Evolutionary conservation across 2,113 vertebrate species (phyloP).

Genomic region (Butorides virescens): DNA sequence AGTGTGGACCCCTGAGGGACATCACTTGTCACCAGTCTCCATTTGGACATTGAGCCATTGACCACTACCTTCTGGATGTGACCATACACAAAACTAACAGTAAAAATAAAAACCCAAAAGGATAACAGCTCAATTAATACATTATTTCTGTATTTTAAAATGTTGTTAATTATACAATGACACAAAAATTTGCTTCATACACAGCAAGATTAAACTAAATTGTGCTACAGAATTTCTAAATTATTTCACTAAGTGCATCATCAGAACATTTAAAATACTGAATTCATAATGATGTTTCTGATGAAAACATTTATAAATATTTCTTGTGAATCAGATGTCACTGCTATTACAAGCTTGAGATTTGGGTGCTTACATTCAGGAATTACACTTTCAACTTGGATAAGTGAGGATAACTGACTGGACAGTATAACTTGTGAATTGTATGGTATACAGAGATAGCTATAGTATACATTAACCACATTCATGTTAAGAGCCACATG

Average conservation of each 20-base stretch:
- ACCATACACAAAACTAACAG: background rate
- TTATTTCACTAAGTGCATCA: background rate
- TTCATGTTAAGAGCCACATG: background rate
- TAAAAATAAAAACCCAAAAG: background rate
- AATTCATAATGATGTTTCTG: background rate
- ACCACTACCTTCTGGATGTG: too few species aligned
- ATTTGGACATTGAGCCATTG: too few species aligned
- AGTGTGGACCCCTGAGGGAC: too few species aligned
- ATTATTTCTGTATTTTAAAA: background rate
- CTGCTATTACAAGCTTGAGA: background rate
- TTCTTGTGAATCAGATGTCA: background rate
- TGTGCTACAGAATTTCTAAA: background rate
- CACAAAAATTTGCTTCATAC: background rate
- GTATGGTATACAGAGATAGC: background rate
- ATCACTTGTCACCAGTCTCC: too few species aligned
- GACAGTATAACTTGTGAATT: background rate
- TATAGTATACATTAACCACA: background rate
- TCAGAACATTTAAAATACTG: background rate
- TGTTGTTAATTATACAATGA: background rate
- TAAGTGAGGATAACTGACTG: background rate
- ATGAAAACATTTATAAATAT: background rate
- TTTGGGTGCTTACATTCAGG: background rate
- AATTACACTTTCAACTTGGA: background rate
- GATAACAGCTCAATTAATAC: background rate
- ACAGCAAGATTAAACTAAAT: background rate